phyloP scores from a whole-genome alignment of 2,113 vertebrate species.

The Saimiri boliviensis region DNA sequence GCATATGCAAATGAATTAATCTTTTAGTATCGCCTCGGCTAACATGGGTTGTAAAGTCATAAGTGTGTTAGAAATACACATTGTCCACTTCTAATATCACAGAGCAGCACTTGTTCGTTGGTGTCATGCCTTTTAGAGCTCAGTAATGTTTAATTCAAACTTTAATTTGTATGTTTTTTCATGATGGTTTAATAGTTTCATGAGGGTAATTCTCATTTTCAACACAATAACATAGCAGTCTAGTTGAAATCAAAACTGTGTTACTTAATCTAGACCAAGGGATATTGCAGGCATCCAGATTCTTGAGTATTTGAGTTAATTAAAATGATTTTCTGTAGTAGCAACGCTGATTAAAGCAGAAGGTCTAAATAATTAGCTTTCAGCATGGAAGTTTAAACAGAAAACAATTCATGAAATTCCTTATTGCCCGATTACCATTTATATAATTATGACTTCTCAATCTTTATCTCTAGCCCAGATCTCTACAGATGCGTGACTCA shows the following conservation, averaged over 20 bases:
- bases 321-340: constrained; percentile 64
- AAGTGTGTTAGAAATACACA: background rate
- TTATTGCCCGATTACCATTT: constrained; percentile 16
- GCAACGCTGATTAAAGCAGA: constrained; percentile 58
- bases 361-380: constrained; percentile 65
- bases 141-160: constrained; percentile 19
- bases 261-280: constrained; percentile 59
- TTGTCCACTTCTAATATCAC: background rate
- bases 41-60: background rate
- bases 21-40: background rate
- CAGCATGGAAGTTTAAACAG: constrained; percentile 44
- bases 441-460: constrained; percentile 27
- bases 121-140: background rate
- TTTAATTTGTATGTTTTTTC: constrained; percentile 45
- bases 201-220: constrained; percentile 40
- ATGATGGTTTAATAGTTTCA: constrained; percentile 42
- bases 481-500: background rate
- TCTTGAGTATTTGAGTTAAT: constrained; percentile 62
- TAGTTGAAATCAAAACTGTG: constrained; percentile 52
- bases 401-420: constrained; percentile 17
- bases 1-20: background rate
- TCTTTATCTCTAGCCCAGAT: background rate
- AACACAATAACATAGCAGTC: constrained; percentile 30
- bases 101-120: constrained; percentile 35
- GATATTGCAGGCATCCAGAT: constrained; percentile 8